Evolutionary conservation across 2,113 vertebrate species (phyloP).

Genomic region (Microcebus griseorufus): DNA sequence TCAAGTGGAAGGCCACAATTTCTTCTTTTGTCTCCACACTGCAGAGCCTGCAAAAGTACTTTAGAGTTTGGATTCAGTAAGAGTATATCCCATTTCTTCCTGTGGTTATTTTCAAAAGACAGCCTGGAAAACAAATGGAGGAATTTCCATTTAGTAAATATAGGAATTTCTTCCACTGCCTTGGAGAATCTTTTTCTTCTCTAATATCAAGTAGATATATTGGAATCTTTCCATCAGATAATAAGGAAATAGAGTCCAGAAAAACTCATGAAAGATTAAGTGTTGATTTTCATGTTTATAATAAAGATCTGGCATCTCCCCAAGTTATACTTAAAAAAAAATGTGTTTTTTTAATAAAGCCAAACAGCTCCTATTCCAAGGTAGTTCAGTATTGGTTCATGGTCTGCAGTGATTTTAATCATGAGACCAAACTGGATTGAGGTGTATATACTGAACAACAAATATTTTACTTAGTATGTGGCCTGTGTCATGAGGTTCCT

Average conservation of each 20-base stretch:
- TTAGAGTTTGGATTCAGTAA: constrained; percentile 61
- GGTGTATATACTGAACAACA: neutral
- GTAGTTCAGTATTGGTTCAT: neutral
- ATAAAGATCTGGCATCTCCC: constrained; percentile 50
- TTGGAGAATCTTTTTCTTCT: constrained; percentile 69
- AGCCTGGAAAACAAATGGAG: constrained; percentile 65
- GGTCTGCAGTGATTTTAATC: neutral
- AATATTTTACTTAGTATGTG: neutral
- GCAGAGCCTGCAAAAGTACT: constrained; percentile 73
- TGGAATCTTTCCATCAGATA: constrained; percentile 53
- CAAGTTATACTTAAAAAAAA: constrained; percentile 45
- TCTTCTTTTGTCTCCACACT: constrained; percentile 59
- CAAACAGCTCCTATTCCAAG: constrained; percentile 22
- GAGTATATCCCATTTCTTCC: constrained; percentile 63
- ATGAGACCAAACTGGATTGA: neutral
- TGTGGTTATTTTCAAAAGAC: constrained; percentile 72
- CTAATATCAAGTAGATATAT: constrained; percentile 54
- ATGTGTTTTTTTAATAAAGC: constrained; percentile 31
- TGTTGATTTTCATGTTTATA: constrained; percentile 65
- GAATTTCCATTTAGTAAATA: constrained; percentile 77
- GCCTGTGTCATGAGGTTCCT: neutral
- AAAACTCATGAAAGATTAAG: constrained; percentile 47
- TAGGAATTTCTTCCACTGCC: constrained; percentile 68
- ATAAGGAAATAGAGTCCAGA: constrained; percentile 54
- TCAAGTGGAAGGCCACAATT: constrained; percentile 46